These are phyloP conservation scores for Lampropteryx suffumata DNA, from an alignment of 2,888 invertebrate species.

Conservation along the genomic window DNA sequence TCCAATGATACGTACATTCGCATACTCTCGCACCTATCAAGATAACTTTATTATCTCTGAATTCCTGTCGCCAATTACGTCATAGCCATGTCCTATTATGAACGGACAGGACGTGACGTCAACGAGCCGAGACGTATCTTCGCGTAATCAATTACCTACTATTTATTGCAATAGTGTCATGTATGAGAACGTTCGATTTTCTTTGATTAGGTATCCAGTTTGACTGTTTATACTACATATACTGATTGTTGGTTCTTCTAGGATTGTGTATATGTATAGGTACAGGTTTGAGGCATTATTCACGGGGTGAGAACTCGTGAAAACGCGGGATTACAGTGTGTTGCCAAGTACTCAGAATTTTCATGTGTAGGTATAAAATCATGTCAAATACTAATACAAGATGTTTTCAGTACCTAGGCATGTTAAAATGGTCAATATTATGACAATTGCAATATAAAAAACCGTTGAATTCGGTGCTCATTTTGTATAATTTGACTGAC, in stretches of 20 bases:
- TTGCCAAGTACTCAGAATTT: no score
- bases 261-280: no score
- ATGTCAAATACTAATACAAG: no score
- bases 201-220: conserved; percentile 44
- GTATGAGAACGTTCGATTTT: conserved; percentile 36
- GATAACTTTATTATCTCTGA: conserved; percentile 6
- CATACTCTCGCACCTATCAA: conserved; percentile 1
- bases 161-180: conserved; percentile 42
- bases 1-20: not conserved
- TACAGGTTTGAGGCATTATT: conserved; percentile 22
- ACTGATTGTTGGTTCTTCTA: no score
- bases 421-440: no score
- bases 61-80: conserved; percentile 21
- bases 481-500: no score
- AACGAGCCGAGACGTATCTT: conserved; percentile 42
- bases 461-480: no score
- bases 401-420: no score
- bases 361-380: no score
- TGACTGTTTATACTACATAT: conserved; percentile 19
- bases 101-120: conserved; percentile 45
- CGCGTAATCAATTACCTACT: conserved; percentile 47
- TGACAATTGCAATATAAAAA: no score
- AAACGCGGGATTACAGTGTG: no score
- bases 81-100: conserved; percentile 14
- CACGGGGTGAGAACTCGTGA: no score